Base-by-base conservation (phyloP, 2,888 invertebrate genomes). In the Pachliopta kotzebuea region DNA sequence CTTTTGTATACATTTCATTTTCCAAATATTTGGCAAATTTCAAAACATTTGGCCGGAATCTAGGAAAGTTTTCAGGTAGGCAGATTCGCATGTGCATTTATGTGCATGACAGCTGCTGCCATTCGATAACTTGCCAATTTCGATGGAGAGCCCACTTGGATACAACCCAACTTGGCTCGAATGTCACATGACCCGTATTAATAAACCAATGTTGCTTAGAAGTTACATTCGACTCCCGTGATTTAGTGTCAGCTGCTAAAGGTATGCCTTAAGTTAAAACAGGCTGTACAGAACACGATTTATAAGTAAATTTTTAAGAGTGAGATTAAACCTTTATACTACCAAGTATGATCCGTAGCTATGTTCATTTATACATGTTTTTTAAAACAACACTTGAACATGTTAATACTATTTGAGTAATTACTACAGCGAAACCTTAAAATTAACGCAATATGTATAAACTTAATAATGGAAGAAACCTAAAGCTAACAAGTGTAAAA, bases 71-170 rank as follows among this genome's bases (percentile, higher is more conserved):
- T 71, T 75, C 75, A 79, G 79, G 80, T 83, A 82, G 76, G 71
- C 63, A 69, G 77, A 78, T 73, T 60, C 60, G 45, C 50, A 23
- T 56, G 54, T 62, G 65, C 63, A 63, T 66, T 60, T 56, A 66
- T 60, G 66, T 67, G 68, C 74, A 76, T 80, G 84, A 84, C 85
- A 86, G 80, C 85, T 86, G 85, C 76, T 73, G 71, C 74, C 77
- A 81, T 84, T 82, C 81, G 80, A 79, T 72, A 75, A 82, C 86
- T 86, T 87, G 90, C 90, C 90, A 90, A 90, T 87, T 86, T 83
- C 84, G 76, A 82, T 77, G 72, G 76, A 80, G 78, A 75, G 68
- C 76, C 71, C 81, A 80, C 81, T 89, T 90, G 90, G 90, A 87
- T 76, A 63, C 67, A 68, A 68, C 81, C 89, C 90, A 90, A 90